Conservation (phyloP, 2,797 vertebrate species). For the Meriones psammophilus region DNA sequence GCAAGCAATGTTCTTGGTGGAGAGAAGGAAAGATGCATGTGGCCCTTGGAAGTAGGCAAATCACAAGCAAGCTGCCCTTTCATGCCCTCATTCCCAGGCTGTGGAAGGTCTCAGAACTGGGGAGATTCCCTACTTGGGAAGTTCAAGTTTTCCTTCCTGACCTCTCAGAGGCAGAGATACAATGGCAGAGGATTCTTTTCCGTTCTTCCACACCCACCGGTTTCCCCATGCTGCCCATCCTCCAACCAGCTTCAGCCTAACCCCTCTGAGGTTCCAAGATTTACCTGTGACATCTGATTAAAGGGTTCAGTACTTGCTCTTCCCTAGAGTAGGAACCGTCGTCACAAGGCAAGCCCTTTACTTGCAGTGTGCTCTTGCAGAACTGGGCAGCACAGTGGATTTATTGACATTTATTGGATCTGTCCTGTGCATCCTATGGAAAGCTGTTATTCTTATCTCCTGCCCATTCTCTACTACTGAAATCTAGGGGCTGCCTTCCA, state of each 20-base stretch:
- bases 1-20: neutral
- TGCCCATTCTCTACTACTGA: neutral
- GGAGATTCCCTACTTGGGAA: neutral
- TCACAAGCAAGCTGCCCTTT: constrained; percentile 49
- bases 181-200: neutral
- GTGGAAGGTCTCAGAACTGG: neutral
- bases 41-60: constrained; percentile 10
- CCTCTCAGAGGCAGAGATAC: neutral
- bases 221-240: neutral
- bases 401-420: neutral
- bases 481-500: neutral
- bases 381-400: neutral
- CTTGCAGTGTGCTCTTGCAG: neutral
- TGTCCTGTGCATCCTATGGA: neutral
- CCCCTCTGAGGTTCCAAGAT: neutral
- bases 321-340: neutral
- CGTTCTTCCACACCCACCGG: neutral
- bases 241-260: neutral
- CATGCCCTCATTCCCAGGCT: neutral
- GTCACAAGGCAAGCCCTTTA: neutral
- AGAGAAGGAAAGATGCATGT: neutral
- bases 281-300: neutral
- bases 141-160: constrained; percentile 21
- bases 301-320: neutral
- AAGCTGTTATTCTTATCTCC: neutral